Evolutionary conservation across 2,113 vertebrate species (phyloP).

Genomic region (Danio rerio): GRCz12tu NC_133193.1:19272501-19273000

Average conservation of each 20-base stretch:
- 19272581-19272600: slow-evolving; percentile 13
- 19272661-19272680: not conserved
- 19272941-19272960: too few relatives aligned
- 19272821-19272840: too few relatives aligned
- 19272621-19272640: not conserved
- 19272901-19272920: too few relatives aligned
- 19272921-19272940: not conserved
- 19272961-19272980: too few relatives aligned
- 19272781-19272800: not conserved
- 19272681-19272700: not conserved
- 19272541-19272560: slow-evolving; percentile 57
- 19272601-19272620: not conserved
- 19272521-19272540: slow-evolving; percentile 56
- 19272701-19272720: not conserved
- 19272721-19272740: not conserved
- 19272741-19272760: not conserved
- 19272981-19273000: too few relatives aligned
- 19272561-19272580: slow-evolving; percentile 47
- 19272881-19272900: too few relatives aligned
- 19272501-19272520: slow-evolving; percentile 64
- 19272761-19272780: not conserved
- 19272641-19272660: too few relatives aligned
- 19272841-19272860: too few relatives aligned
- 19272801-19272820: too few relatives aligned
- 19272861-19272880: too few relatives aligned